Evolutionary conservation across 2,797 vertebrate genomes (phyloP).

Genomic region (Betta splendens): DNA sequence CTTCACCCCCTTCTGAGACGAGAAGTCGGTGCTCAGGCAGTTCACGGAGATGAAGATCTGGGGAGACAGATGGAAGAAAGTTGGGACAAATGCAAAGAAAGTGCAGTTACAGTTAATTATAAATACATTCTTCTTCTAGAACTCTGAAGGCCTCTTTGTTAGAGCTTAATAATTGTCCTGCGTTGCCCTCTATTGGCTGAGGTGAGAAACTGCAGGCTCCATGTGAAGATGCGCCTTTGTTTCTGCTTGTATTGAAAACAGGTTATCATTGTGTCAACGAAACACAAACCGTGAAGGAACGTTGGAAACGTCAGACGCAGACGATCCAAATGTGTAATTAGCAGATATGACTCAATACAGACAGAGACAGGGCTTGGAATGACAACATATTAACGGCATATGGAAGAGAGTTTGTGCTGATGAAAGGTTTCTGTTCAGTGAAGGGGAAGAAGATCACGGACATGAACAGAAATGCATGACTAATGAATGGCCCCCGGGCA

Average conservation of each 20-base stretch:
- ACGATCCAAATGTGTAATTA: neutral
- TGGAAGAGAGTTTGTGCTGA: no score
- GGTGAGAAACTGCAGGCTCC: slow-evolving; percentile 29
- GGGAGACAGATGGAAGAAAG: neutral
- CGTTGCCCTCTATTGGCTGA: slow-evolving; percentile 66
- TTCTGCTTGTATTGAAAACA: slow-evolving; percentile 52
- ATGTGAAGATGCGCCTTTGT: slow-evolving; percentile 24
- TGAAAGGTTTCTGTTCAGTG: neutral
- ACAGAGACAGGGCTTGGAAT: neutral
- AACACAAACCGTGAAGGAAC: slow-evolving; percentile 18
- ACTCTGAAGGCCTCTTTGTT: neutral
- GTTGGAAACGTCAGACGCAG: slow-evolving; percentile 7
- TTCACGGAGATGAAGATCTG: slow-evolving; percentile 99
- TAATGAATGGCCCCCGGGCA: slow-evolving; percentile 24
- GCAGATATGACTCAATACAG: neutral
- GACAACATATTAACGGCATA: neutral
- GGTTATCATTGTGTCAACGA: slow-evolving; percentile 47
- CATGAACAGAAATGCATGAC: slow-evolving; percentile 6
- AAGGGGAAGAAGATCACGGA: neutral
- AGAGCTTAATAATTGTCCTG: slow-evolving; percentile 19
- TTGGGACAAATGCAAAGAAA: neutral
- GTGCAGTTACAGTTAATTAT: no score
- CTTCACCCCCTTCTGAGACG: slow-evolving; percentile 98
- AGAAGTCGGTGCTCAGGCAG: slow-evolving; percentile 98
- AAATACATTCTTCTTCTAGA: no score